Base-by-base conservation (phyloP, 2,888 invertebrate species). In the Dicranocentrus wangi region DNA sequence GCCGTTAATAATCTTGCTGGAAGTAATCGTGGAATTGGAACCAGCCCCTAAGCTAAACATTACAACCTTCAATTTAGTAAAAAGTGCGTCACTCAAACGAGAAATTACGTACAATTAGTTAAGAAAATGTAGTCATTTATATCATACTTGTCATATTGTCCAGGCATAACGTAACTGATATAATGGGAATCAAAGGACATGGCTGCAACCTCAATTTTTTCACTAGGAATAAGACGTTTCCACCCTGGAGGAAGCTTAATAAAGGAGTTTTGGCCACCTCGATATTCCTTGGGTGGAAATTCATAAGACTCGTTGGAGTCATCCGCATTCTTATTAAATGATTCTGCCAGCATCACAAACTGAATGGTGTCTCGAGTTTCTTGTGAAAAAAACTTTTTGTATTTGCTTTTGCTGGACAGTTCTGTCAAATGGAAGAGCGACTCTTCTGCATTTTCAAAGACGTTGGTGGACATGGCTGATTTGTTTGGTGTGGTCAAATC, bases 161-260 rank as follows among this genome's bases (percentile, higher is more conserved):
- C 81, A 28, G 84, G 82, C 72, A 85, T 73, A 13, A 84, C 71
- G n/a, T 39, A 19, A 10, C 73, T 73, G 10, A 78, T 68, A 23
- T 69, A 70, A 23, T 78, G 55, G 0, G 84, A 28, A 43, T 79
- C 65, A 3, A 85, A 71, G 15, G 71, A 77, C 66, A 82, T 79
- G 0, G 82, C 85, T 27, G 84, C 83, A 60, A 82, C 66, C 25
- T 82, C 77, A 1, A 83, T 53, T 63, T 72, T 72, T 0, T 82
- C 61, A 15, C 42, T 58, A 21, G 60, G 10, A 2, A 82, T 17
- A 13, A 63, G 7, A 21, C 60, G 47, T 21, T 55, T 19, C 85
- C 85, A 85, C 0, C 81, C 78, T 0, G 1, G n/a, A 13, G 85
- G 84, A 13, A 85, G 71, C n/a, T 63, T 79, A 21, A 85, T 80